Evolutionary conservation across 2,797 vertebrate genomes (phyloP).

Genomic region (Argyrosomus regius): DNA sequence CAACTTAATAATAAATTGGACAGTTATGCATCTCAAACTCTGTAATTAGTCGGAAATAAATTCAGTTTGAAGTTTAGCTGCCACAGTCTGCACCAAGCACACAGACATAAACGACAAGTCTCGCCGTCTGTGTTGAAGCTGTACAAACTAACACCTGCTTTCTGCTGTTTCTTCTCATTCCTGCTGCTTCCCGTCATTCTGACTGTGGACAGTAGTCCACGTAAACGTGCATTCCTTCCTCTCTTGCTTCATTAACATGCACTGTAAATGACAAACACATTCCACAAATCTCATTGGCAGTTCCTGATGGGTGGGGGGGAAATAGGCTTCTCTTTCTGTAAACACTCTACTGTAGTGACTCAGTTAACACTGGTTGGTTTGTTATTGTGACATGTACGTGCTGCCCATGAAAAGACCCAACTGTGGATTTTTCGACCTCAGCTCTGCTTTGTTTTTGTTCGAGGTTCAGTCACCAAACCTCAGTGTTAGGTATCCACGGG

Average conservation of each 20-base stretch:
- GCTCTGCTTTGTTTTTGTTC: constrained; percentile 31
- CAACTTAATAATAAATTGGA: neutral
- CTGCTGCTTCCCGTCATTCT: constrained; percentile 35
- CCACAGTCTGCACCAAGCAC: constrained; percentile 46
- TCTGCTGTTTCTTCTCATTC: constrained; percentile 34
- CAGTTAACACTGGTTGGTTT: constrained; percentile 36
- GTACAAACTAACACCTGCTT: constrained; percentile 39
- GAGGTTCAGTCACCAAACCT: constrained; percentile 31
- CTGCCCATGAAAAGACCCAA: constrained; percentile 46
- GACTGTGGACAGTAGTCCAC: constrained; percentile 45
- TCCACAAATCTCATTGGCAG: constrained; percentile 58
- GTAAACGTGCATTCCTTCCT: constrained; percentile 56
- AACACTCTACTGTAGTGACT: constrained; percentile 56
- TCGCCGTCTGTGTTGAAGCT: constrained; percentile 58
- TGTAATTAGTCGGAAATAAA: constrained; percentile 34
- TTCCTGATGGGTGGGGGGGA: constrained; percentile 19
- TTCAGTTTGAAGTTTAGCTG: constrained; percentile 43
- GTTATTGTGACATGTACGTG: constrained; percentile 39
- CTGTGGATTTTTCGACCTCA: constrained; percentile 44
- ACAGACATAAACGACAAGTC: constrained; percentile 35
- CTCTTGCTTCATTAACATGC: constrained; percentile 44
- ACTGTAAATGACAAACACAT: constrained; percentile 60
- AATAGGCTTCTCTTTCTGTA: constrained; percentile 30
- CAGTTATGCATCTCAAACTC: constrained; percentile 17
- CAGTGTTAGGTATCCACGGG: constrained; percentile 30